phyloP scores from a whole-genome alignment of 2,888 invertebrate genomes.

The Graphium colonna region DNA sequence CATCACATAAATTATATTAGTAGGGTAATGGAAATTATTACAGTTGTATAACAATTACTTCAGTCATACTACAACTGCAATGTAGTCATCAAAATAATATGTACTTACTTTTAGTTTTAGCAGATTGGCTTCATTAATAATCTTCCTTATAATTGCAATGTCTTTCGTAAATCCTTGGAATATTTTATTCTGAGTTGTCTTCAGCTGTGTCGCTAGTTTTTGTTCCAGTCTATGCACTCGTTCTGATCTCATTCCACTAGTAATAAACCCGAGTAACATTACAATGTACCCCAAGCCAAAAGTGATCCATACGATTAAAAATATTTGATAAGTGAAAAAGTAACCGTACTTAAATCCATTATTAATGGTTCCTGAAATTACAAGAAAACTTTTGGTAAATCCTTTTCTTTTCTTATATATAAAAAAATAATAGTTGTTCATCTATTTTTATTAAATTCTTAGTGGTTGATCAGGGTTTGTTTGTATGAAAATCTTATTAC shows the following conservation, averaged over 20 bases:
- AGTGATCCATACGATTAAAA: conserved; percentile 93
- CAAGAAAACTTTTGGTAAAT: too few species aligned
- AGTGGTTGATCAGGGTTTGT: too few species aligned
- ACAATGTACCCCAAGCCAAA: conserved; percentile 94
- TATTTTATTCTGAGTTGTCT: conserved; percentile 88
- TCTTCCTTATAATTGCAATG: conserved; percentile 84
- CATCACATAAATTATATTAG: too few species aligned
- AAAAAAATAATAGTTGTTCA: too few species aligned
- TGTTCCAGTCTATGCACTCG: conserved; percentile 86
- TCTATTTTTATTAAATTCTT: too few species aligned
- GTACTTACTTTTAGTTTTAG: conserved; percentile 87
- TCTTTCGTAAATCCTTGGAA: conserved; percentile 88
- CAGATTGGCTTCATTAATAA: conserved; percentile 90
- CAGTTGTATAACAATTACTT: too few species aligned
- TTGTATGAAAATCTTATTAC: too few species aligned
- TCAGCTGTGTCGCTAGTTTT: conserved; percentile 87
- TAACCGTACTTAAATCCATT: conserved; percentile 80
- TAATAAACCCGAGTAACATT: conserved; percentile 93
- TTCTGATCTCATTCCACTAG: conserved; percentile 87
- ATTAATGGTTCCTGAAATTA: conserved; percentile 67
- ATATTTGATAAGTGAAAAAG: conserved; percentile 87
- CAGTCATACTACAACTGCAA: too few species aligned
- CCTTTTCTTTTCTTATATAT: too few species aligned
- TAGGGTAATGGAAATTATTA: too few species aligned
- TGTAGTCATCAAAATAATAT: background rate